Evolutionary conservation across 2,113 vertebrate species (phyloP).

Genomic region (Crocuta crocuta): DNA sequence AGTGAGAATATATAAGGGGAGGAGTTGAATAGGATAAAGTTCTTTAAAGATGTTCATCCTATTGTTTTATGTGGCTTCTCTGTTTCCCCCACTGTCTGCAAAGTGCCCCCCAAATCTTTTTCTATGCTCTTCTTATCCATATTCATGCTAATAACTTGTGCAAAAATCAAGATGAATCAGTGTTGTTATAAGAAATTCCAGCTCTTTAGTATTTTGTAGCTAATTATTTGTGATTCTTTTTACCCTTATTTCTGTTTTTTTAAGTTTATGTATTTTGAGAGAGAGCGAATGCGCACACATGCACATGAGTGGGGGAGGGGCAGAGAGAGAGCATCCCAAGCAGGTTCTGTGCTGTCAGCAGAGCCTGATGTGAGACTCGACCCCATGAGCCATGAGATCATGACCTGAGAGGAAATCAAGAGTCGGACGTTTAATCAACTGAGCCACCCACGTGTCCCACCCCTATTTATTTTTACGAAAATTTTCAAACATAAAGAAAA

Average conservation of each 20-base stretch:
- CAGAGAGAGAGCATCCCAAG: too few species aligned
- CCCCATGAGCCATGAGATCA: too few species aligned
- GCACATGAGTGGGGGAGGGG: too few species aligned
- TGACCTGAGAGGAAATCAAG: too few species aligned
- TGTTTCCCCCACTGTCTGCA: background rate
- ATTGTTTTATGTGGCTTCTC: background rate
- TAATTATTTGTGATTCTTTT: constrained; percentile 10
- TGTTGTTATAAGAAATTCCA: background rate
- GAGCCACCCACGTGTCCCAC: too few species aligned
- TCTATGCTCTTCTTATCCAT: background rate
- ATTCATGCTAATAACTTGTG: background rate
- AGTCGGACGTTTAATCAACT: too few species aligned
- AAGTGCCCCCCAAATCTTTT: background rate
- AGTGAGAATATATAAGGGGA: background rate
- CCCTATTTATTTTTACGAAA: constrained; percentile 8
- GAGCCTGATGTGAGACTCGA: too few species aligned
- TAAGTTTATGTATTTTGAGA: too few species aligned
- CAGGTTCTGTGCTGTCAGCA: too few species aligned
- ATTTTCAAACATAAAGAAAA: constrained; percentile 11
- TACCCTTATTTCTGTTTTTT: background rate
- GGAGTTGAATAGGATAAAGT: background rate
- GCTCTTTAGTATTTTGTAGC: background rate
- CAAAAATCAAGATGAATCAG: background rate
- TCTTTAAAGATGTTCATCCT: background rate
- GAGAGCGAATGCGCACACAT: too few species aligned